Conservation (phyloP, 2,888 invertebrate species). For the Phorcus lineatus region DNA sequence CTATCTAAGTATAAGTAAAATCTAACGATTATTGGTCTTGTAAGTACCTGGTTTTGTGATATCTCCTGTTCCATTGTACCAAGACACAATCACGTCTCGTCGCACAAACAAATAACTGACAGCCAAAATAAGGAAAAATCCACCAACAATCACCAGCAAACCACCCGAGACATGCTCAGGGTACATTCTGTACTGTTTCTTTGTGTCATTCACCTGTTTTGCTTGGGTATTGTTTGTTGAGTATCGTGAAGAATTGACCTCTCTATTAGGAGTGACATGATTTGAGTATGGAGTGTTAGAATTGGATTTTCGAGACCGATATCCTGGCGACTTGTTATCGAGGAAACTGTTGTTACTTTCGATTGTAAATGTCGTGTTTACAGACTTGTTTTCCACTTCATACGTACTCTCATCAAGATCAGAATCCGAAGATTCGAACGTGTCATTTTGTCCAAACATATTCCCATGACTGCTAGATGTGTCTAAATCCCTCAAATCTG, state of each 20-base stretch:
- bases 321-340: constrained; percentile 35
- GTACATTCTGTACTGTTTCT: constrained; percentile 29
- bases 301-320: constrained; percentile 12
- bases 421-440: constrained; percentile 62
- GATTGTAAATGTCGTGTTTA: constrained; percentile 60
- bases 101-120: constrained; percentile 55
- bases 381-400: constrained; percentile 61
- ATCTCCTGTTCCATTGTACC: constrained; percentile 30
- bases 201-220: constrained; percentile 6
- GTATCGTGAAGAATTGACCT: not conserved
- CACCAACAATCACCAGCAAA: constrained; percentile 50
- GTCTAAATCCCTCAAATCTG: constrained; percentile 37
- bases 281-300: constrained; percentile 28
- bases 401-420: constrained; percentile 62
- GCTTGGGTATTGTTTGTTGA: constrained; percentile 16
- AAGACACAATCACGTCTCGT: constrained; percentile 42
- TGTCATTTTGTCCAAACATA: constrained; percentile 9
- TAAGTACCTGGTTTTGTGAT: constrained; percentile 17
- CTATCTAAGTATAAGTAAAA: no score
- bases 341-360: constrained; percentile 38
- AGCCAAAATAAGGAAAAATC: constrained; percentile 61
- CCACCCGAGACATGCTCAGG: constrained; percentile 53
- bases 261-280: constrained; percentile 27
- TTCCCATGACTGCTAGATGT: not conserved
- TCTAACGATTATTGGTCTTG: no score